phyloP scores from a whole-genome alignment of 2,888 invertebrate genomes.

The Carcina quercana region DNA sequence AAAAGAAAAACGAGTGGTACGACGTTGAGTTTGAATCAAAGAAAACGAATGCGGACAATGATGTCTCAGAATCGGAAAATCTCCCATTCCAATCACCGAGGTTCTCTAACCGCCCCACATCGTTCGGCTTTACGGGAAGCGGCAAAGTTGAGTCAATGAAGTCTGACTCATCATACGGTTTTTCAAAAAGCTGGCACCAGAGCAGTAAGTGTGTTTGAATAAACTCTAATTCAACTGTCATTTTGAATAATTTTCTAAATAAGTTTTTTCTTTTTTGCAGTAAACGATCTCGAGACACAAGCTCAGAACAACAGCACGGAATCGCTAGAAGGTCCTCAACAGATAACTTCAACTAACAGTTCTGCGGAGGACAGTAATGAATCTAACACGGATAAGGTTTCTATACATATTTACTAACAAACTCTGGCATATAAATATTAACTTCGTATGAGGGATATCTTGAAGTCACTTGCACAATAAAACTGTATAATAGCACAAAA shows the following conservation, averaged over 20 bases:
- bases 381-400: slow-evolving; percentile 43
- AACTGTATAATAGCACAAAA: not conserved
- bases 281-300: slow-evolving; percentile 70
- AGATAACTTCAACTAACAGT: slow-evolving; percentile 24
- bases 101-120: slow-evolving; percentile 74
- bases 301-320: slow-evolving; percentile 48
- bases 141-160: slow-evolving; percentile 36
- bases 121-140: slow-evolving; percentile 60
- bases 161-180: slow-evolving; percentile 50
- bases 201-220: slow-evolving; percentile 49
- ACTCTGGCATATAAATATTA: slow-evolving; percentile 2
- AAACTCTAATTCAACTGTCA: slow-evolving; percentile 4
- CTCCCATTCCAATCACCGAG: slow-evolving; percentile 64
- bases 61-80: slow-evolving; percentile 34
- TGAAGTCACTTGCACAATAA: not conserved
- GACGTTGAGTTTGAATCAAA: slow-evolving; percentile 47
- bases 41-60: slow-evolving; percentile 35
- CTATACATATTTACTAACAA: slow-evolving; percentile 18
- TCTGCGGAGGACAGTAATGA: slow-evolving; percentile 3
- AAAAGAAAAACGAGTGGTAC: slow-evolving; percentile 43
- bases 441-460: not conserved
- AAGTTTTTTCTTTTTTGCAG: slow-evolving; percentile 44
- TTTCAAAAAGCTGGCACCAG: slow-evolving; percentile 61
- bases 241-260: slow-evolving; percentile 7
- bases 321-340: slow-evolving; percentile 57